Base-by-base conservation (phyloP, 2,797 vertebrate species). In the Yasuhikotakia modesta region DNA sequence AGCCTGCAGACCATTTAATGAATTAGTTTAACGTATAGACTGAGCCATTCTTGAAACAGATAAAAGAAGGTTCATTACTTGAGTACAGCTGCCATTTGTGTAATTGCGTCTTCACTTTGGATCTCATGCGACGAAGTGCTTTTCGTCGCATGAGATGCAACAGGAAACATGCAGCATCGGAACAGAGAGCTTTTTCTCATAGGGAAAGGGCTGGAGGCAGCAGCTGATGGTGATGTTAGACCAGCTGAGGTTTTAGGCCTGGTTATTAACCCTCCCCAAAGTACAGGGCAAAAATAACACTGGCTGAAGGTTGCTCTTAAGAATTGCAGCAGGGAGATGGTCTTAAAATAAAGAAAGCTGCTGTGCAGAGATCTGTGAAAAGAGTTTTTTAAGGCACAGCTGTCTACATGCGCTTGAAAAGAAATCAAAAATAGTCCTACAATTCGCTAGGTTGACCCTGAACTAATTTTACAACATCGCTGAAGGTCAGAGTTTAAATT, bases 1-100 rank as follows among this genome's bases (percentile, higher is more conserved):
- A 70, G 65, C 60, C 55, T 50, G 16, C 61, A 53, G 71, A 68
- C 13, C n/a, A 24, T 66, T 68, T 70, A 74, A 83, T 76, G 50
- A 79, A 78, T 69, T 19, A 48, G 73, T 71, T 78, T 27, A 61
- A 70, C 24, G 45, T 78, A 58, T 43, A 64, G 22, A 61, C 14
- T 12, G 17, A 69, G 43, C 65, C 63, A 5, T 66, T 63, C 32
- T 63, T 45, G 57, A 64, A 53, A 43, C 53, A n/a, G 46, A 78
- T 78, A 19, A 67, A 67, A 66, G 21, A 53, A 57, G 52, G 17
- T 27, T 14, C 35, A 46, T 46, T 58, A 57, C 35, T 48, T 76
- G 22, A 76, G 63, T 30, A 43, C 57, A 58, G 19, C 22, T 52
- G 60, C 48, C 14, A 65, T 76, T 67, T 76, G 43, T 68, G n/a